Evolutionary conservation across 2,113 vertebrate species (phyloP).

Genomic region (Chrysemys picta): DNA sequence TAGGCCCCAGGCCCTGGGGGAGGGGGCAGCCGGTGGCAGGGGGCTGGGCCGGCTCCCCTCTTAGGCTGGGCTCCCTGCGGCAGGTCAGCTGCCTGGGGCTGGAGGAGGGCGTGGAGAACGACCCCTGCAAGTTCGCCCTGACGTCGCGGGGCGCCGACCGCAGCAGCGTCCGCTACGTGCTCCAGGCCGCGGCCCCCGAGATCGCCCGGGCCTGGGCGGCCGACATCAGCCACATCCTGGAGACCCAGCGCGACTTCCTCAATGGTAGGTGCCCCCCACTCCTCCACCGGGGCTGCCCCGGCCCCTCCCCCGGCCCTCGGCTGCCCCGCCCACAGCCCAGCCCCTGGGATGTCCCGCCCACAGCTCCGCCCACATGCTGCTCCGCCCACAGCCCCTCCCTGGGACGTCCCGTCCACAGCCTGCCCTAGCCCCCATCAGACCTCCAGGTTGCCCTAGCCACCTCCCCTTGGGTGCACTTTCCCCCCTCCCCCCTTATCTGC

Average conservation of each 20-base stretch:
- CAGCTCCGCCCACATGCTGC: too few species aligned
- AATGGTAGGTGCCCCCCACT: conserved; percentile 81
- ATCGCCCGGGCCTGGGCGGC: conserved; percentile 83
- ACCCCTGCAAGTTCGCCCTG: conserved; percentile 84
- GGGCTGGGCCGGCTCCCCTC: neutral
- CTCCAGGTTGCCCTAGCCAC: neutral
- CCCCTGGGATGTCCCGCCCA: too few species aligned
- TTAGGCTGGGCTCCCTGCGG: neutral
- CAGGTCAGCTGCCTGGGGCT: conserved; percentile 91
- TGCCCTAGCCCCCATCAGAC: too few species aligned
- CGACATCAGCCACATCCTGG: conserved; percentile 88
- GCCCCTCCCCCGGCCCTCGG: neutral
- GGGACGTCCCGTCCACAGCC: neutral
- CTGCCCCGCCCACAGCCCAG: too few species aligned
- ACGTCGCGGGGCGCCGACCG: conserved; percentile 86
- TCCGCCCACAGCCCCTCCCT: too few species aligned
- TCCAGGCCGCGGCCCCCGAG: conserved; percentile 81
- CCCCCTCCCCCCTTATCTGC: neutral
- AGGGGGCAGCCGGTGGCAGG: neutral
- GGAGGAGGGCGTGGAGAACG: conserved; percentile 81
- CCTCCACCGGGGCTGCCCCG: neutral
- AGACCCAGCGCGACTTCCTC: conserved; percentile 90
- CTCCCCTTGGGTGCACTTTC: neutral
- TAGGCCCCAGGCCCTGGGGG: neutral
- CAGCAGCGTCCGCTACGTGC: conserved; percentile 81